These are phyloP conservation scores for Hirtodrosophila duncani DNA, from an alignment of 2,888 invertebrate genomes.

Conservation along the genomic window DNA sequence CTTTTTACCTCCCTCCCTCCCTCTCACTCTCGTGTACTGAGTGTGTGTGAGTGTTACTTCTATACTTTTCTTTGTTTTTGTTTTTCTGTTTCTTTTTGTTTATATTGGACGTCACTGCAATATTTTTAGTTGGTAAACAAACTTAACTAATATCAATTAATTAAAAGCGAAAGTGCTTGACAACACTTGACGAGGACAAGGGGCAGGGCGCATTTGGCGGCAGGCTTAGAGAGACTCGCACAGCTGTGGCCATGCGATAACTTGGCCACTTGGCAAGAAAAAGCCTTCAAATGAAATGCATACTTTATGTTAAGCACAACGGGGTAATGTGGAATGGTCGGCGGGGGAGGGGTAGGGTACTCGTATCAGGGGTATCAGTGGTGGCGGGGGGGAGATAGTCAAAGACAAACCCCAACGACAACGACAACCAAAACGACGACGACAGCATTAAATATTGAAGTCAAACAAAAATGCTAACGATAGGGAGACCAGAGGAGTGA, in stretches of 20 bases:
- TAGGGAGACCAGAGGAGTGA: too few species aligned
- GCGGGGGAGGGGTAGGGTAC: too few species aligned
- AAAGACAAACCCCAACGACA: too few species aligned
- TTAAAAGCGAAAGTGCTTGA: constrained; percentile 60
- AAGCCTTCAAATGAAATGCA: constrained; percentile 28
- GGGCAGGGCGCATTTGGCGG: not conserved
- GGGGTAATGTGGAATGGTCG: too few species aligned
- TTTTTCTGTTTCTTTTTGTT: constrained; percentile 28
- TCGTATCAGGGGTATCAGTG: not conserved
- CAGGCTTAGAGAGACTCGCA: too few species aligned
- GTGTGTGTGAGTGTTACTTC: constrained; percentile 9
- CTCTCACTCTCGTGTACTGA: constrained; percentile 10
- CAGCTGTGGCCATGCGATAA: too few species aligned
- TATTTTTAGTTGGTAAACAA: constrained; percentile 35
- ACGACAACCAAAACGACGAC: constrained; percentile 23
- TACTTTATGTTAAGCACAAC: too few species aligned
- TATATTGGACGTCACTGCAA: constrained; percentile 20
- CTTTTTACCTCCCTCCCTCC: too few species aligned
- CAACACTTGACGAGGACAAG: constrained; percentile 14
- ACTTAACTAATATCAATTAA: constrained; percentile 54
- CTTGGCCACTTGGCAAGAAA: too few species aligned
- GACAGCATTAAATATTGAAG: constrained; percentile 56
- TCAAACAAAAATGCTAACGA: constrained; percentile 37
- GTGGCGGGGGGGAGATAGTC: constrained; percentile 1
- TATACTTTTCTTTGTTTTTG: too few species aligned